Evolutionary conservation across 2,888 invertebrate genomes (phyloP), one percentile per base, ranked within the genome.

Genomic region (Automeris io): DNA sequence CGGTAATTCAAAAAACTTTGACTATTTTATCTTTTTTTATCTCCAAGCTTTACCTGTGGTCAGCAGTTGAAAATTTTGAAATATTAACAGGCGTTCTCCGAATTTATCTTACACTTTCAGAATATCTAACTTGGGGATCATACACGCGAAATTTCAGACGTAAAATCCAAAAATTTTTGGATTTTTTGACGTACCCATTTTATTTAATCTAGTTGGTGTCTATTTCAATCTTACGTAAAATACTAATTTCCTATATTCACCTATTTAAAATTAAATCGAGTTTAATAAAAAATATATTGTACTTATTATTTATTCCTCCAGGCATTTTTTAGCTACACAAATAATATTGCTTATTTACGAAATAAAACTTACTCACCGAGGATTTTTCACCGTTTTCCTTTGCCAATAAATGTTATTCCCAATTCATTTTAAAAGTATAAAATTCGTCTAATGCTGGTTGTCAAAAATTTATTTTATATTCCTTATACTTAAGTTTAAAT

Each of bases 121-220:
- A n/a, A n/a, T n/a, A n/a, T n/a, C n/a, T n/a, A n/a, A n/a, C n/a
- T n/a, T n/a, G n/a, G n/a, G n/a, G n/a, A n/a, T n/a, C n/a, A n/a
- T n/a, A n/a, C n/a, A n/a, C n/a, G n/a, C n/a, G n/a, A n/a, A n/a
- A n/a, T n/a, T n/a, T n/a, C n/a, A n/a, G n/a, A n/a, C n/a, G n/a
- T n/a, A n/a, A n/a, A n/a, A n/a, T n/a, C n/a, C n/a, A n/a, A n/a
- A n/a, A n/a, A n/a, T n/a, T n/a, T n/a, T n/a, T n/a, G n/a, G n/a
- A n/a, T n/a, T n/a, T n/a, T n/a, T n/a, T n/a, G n/a, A n/a, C n/a
- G n/a, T n/a, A n/a, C n/a, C n/a, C n/a, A n/a, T n/a, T n/a, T n/a
- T n/a, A n/a, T n/a, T n/a, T n/a, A n/a, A 74, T 75, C 76, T 75
- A 76, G 76, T 58, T 70, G 76, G 76, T 72, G 45, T 47, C 65